Conservation (phyloP, 64 coral and sea anemone genomes). For the Hydrozoanthus tunicans region DNA sequence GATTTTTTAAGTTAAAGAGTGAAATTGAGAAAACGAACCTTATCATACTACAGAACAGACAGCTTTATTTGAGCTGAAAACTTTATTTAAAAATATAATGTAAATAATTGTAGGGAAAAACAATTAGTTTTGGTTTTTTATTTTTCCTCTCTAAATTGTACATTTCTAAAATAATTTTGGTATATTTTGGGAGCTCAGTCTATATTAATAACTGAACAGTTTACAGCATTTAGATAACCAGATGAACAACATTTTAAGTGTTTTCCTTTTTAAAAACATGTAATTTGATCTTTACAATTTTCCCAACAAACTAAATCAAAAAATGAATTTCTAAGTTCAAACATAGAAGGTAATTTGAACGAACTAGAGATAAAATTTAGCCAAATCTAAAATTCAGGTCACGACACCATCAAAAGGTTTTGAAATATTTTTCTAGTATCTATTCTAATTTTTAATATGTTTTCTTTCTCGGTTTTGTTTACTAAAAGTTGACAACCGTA, state of each 20-base stretch:
- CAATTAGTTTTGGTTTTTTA: neutral
- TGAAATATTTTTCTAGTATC: neutral
- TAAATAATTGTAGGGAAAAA: neutral
- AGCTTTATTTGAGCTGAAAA: neutral
- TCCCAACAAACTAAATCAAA: neutral
- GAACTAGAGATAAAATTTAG: neutral
- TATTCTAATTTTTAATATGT: neutral
- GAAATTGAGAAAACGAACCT: too few species aligned
- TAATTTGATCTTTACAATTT: neutral
- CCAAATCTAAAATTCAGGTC: neutral
- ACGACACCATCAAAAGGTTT: neutral
- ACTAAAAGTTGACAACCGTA: slow-evolving; percentile 21
- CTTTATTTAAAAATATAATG: neutral
- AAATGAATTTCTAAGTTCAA: neutral
- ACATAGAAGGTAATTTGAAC: neutral
- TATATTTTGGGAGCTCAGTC: neutral
- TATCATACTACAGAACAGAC: neutral
- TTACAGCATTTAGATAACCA: neutral
- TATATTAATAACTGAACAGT: neutral
- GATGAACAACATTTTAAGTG: neutral
- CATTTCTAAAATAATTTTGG: neutral
- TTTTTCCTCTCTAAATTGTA: neutral
- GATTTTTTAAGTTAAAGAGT: too few species aligned
- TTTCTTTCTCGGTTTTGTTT: slow-evolving; percentile 14
- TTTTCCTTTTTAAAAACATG: neutral